Conservation (phyloP, 2,888 invertebrate genomes). For the Drosophila recens region DNA sequence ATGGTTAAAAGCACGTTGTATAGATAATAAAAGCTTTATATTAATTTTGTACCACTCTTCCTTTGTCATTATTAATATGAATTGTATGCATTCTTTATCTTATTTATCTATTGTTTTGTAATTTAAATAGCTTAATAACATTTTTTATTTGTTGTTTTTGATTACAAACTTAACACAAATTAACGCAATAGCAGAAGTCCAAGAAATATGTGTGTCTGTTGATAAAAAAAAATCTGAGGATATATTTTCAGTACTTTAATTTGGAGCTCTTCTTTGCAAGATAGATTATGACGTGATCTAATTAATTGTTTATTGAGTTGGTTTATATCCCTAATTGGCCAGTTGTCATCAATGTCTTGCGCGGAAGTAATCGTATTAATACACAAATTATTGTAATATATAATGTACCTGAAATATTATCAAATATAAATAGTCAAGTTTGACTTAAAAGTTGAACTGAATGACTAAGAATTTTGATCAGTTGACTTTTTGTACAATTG, state of each 20-base stretch:
- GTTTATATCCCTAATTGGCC: not conserved
- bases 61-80: not conserved
- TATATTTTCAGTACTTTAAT: not conserved
- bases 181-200: not conserved
- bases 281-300: not conserved
- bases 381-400: too few relatives aligned
- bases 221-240: not conserved
- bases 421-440: not conserved
- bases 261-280: not conserved
- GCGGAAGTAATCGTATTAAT: not conserved
- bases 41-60: not conserved
- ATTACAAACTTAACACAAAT: not conserved
- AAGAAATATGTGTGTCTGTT: constrained; percentile 6
- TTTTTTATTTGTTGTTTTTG: not conserved
- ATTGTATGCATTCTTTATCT: not conserved
- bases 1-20: not conserved
- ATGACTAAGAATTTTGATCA: not conserved
- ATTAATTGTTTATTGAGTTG: not conserved
- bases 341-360: not conserved
- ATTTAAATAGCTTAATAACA: not conserved
- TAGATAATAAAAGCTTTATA: not conserved
- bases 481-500: not conserved
- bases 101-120: not conserved
- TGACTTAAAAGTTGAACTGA: not conserved
- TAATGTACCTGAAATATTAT: not conserved